phyloP scores from a whole-genome alignment of 2,797 vertebrate genomes.

The Parambassis ranga region DNA sequence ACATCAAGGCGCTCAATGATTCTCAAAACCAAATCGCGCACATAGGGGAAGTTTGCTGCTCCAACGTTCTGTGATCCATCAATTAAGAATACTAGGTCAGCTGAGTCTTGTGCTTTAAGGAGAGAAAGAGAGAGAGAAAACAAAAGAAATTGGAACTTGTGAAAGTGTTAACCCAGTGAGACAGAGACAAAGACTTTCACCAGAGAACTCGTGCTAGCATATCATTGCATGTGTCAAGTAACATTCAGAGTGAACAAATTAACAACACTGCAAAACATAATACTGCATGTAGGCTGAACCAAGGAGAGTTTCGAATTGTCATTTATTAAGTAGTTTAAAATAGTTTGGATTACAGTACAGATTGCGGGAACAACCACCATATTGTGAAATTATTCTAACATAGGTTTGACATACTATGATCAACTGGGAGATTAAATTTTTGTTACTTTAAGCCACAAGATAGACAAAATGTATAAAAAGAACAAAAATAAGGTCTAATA shows the following conservation, averaged over 20 bases:
- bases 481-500: background rate
- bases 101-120: constrained; percentile 90
- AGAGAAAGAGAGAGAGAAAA: constrained; percentile 77
- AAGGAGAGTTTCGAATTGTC: constrained; percentile 60
- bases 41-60: constrained; percentile 88
- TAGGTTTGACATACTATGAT: no score
- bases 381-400: no score
- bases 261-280: constrained; percentile 80
- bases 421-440: no score
- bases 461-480: no score
- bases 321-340: no score
- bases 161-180: constrained; percentile 91
- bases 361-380: background rate
- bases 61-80: constrained; percentile 98
- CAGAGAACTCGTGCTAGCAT: constrained; percentile 81
- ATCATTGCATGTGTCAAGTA: constrained; percentile 83
- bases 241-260: constrained; percentile 86
- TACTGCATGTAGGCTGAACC: constrained; percentile 97
- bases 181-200: constrained; percentile 59
- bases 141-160: constrained; percentile 87
- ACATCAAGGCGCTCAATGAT: constrained; percentile 90
- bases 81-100: constrained; percentile 99
- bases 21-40: constrained; percentile 92
- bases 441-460: no score
- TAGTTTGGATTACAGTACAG: background rate